Evolutionary conservation across 2,797 vertebrate genomes (phyloP).

Genomic region (Ctenochaetus hawaiiensis): DNA sequence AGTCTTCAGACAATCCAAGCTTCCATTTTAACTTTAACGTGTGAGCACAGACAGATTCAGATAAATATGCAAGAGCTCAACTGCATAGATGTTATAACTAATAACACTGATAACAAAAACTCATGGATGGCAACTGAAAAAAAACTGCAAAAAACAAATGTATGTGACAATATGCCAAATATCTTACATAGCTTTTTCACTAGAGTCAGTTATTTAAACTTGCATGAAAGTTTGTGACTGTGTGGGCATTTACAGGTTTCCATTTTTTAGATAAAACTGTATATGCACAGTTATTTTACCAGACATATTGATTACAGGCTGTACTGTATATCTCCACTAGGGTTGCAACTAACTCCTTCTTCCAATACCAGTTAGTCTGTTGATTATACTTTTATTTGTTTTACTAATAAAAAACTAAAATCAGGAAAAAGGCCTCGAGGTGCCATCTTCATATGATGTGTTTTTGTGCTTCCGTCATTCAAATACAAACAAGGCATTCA

Average conservation of each 20-base stretch:
- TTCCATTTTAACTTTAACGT: constrained; percentile 34
- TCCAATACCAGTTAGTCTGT: background rate
- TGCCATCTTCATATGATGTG: background rate
- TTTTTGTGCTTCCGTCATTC: background rate
- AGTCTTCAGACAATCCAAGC: constrained; percentile 25
- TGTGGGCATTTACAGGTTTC: too few species aligned
- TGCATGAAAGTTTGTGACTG: too few species aligned
- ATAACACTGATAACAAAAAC: background rate
- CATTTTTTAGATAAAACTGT: too few species aligned
- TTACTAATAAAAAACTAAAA: background rate
- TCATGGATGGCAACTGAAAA: background rate
- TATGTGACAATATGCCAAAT: background rate
- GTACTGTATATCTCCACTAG: background rate
- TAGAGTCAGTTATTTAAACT: too few species aligned
- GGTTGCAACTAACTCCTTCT: too few species aligned
- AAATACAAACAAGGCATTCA: background rate
- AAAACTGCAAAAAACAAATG: background rate
- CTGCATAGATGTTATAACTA: background rate
- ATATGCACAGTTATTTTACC: background rate
- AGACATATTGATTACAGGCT: background rate
- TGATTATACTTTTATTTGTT: background rate
- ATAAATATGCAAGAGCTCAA: background rate
- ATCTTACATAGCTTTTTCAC: too few species aligned
- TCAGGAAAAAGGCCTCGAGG: background rate
- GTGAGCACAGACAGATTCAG: background rate